Evolutionary conservation across 2,888 invertebrate species (phyloP).

Genomic region (Caenorhabditis sp.): DNA sequence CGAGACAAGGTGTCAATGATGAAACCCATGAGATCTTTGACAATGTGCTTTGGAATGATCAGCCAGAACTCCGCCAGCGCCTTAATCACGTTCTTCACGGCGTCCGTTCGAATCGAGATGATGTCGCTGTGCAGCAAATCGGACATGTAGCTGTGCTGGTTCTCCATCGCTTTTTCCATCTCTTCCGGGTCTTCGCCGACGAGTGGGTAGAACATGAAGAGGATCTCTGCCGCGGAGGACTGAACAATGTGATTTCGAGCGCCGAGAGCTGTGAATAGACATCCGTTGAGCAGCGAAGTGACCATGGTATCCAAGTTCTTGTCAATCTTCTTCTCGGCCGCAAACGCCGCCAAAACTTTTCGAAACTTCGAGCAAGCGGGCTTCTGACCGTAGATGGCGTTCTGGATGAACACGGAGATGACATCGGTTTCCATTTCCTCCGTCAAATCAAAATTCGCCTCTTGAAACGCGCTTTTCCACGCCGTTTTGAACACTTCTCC

Average conservation of each 20-base stretch:
- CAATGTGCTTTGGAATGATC: slow-evolving; percentile 38
- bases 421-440: slow-evolving; percentile 48
- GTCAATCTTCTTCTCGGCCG: slow-evolving; percentile 26
- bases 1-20: slow-evolving; percentile 40
- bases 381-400: slow-evolving; percentile 35
- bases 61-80: slow-evolving; percentile 44
- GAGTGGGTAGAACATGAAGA: slow-evolving; percentile 63
- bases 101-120: slow-evolving; percentile 37
- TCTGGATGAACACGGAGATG: slow-evolving; percentile 17
- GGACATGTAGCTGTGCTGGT: slow-evolving; percentile 42
- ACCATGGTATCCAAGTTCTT: slow-evolving; percentile 36
- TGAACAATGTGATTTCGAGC: slow-evolving; percentile 51
- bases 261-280: slow-evolving; percentile 28
- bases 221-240: slow-evolving; percentile 30
- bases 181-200: slow-evolving; percentile 41
- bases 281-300: slow-evolving; percentile 35
- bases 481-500: slow-evolving; percentile 48
- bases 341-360: slow-evolving; percentile 37
- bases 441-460: slow-evolving; percentile 36
- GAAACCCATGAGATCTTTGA: slow-evolving; percentile 21
- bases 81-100: slow-evolving; percentile 38
- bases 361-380: slow-evolving; percentile 33
- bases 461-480: slow-evolving; percentile 35
- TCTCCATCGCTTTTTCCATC: slow-evolving; percentile 22
- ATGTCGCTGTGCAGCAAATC: slow-evolving; percentile 36